Base-by-base conservation (phyloP, 2,797 vertebrate species). In the Acropternis orthonyx region DNA sequence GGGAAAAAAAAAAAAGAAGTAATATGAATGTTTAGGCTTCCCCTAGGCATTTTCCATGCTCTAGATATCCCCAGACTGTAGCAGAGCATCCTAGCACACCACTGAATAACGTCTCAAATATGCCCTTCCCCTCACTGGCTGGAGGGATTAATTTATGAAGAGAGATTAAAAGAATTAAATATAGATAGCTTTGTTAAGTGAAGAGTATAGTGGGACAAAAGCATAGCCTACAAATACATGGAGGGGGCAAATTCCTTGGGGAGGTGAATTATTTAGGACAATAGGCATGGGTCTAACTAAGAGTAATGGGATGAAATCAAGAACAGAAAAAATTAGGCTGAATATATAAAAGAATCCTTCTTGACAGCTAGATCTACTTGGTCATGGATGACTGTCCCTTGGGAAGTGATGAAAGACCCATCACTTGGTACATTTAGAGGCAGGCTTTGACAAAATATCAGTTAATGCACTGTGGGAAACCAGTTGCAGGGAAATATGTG, bases 121-220 rank as follows among this genome's bases (percentile, higher is more conserved):
- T 44, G 56, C 72, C 77, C 28, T 93, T 95, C 61, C 90, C 74
- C 43, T 93, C 14, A 7, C 59, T 96, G 96, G 94, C 96, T 96
- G 91, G 93, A 93, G 89, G 94, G 93, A 97, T 88, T 96, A 96
- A 98, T 97, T 97, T 97, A 96, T 76, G 86, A 96, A 94, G 89
- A 96, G 96, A 96, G 96, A 97, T 97, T 96, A 95, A 97, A 97
- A 96, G 82, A 98, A 97, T 97, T 97, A 97, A 97, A 97, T 97
- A 97, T 97, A 97, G 97, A 95, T 95, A 96, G 43, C 94, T 95
- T 85, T 0, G 3, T 85, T 97, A 97, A 97, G 85, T 95, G 94
- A 93, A 24, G 55, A 89, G 93, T 96, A 92, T 96, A 96, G 82
- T 75, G 86, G 94, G 96, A 96, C 95, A 95, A 96, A 95, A 96